Evolutionary conservation across 1,140 invertebrate genomes (phyloP).

Genomic region (Samia ricini): DNA sequence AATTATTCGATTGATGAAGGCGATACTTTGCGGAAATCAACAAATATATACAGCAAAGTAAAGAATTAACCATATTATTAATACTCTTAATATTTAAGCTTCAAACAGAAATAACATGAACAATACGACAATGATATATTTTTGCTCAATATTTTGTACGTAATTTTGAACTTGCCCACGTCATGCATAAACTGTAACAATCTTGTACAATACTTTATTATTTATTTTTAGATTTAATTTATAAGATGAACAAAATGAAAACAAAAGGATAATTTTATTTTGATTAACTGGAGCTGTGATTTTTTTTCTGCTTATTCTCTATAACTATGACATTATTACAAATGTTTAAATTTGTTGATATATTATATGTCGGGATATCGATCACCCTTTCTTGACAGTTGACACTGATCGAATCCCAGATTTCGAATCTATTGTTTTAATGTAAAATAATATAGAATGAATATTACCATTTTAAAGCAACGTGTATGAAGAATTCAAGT

Average conservation of each 20-base stretch:
- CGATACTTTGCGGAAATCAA: too few relatives aligned
- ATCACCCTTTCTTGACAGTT: slow-evolving; percentile 24
- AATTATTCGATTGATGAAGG: too few relatives aligned
- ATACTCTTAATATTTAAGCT: not conserved
- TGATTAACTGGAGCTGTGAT: slow-evolving; percentile 76
- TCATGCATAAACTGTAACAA: slow-evolving; percentile 54
- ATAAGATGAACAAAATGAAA: slow-evolving; percentile 62
- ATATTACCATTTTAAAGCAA: not conserved
- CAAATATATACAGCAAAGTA: too few relatives aligned
- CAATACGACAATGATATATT: not conserved
- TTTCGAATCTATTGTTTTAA: slow-evolving; percentile 30
- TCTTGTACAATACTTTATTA: slow-evolving; percentile 71
- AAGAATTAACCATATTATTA: too few relatives aligned
- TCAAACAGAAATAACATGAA: not conserved
- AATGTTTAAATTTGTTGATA: slow-evolving; percentile 22
- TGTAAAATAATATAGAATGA: too few relatives aligned
- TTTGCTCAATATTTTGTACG: not conserved
- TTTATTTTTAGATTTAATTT: slow-evolving; percentile 69
- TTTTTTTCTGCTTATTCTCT: slow-evolving; percentile 68
- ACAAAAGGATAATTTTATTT: slow-evolving; percentile 69
- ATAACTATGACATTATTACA: slow-evolving; percentile 52
- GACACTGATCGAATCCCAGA: slow-evolving; percentile 34
- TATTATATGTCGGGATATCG: slow-evolving; percentile 14
- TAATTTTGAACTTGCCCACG: slow-evolving; percentile 34
- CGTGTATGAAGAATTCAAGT: not conserved